Evolutionary conservation across 2,888 invertebrate species (phyloP), one percentile per base, ranked within the genome.

Genomic region (Drosophila flavopinicola): DNA sequence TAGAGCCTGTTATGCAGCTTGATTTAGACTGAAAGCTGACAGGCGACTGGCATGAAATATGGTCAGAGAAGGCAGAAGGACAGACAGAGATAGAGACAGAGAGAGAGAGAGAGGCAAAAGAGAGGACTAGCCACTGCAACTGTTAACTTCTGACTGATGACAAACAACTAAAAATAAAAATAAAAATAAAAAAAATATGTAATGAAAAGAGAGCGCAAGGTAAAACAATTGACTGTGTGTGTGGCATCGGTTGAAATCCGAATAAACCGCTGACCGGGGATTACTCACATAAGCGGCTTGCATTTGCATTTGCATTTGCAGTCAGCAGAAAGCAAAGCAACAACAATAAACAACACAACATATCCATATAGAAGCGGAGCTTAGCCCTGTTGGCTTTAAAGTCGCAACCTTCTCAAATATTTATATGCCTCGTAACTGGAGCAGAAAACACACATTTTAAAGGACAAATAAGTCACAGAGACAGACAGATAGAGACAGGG

Each of bases 271-370:
- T 61, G 65, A 51, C 51, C 48, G 20, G 58, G 58, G 76, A 85
- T 82, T 82, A 82, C 83, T 67, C 47, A 63, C 33, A 57, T 82
- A 85, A 85, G 83, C 83, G 68, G 80, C 65, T 85, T 83, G 56
- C 42, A 47, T 30, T 65, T 65, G 56, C 42, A 47, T 30, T 65
- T 65, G 10, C 20, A 23, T 27, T 41, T 47, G 10, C 44, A 54
- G 33, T 35, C 58, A 58, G 9, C 17, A 37, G 29, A 7, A 38
- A 49, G 13, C 45, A 42, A 1, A 65, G 37, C 11, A 38, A 44
- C 23, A 54, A 52, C 32, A 56, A 70, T 1, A 48, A 60, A 44
- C 9, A 13, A 35, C 24, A 15, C 35, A 65, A 57, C 20, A 63
- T 25, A 61, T 44, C 11, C 17, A 37, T 41, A 27, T 30, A 25